A percentile compares a stretch with the other conserved stretches of the same genome.
Conservation (phyloP, 2,888 invertebrate genomes). For the Allolobophora icterica region DNA sequence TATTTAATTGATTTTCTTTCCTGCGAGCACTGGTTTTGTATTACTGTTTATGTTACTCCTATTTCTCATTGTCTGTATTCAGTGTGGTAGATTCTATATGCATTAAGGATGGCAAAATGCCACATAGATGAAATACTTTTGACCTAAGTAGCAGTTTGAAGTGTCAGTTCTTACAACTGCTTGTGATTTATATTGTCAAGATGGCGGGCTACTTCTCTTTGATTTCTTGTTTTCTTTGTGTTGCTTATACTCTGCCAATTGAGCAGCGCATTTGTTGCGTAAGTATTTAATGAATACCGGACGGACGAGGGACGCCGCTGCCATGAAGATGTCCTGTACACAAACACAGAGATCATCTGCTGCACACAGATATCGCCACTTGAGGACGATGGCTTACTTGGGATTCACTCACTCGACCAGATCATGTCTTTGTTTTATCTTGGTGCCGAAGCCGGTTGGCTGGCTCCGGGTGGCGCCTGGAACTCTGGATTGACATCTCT, state of each 20-base stretch:
- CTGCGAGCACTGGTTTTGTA: neutral
- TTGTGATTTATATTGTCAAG: neutral
- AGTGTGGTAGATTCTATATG: neutral
- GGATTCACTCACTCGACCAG: neutral
- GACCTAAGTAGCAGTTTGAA: constrained; percentile 10
- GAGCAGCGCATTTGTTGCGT: neutral
- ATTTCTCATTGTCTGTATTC: neutral
- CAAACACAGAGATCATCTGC: neutral
- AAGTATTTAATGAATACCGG: neutral
- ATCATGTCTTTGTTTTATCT: constrained; percentile 17
- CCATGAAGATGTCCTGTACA: neutral
- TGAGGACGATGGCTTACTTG: constrained; percentile 1
- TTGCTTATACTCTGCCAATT: neutral
- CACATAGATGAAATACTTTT: neutral
- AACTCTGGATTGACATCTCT: constrained; percentile 1
- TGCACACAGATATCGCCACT: neutral
- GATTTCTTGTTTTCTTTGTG: neutral
- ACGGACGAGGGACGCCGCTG: neutral
- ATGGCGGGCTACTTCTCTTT: neutral
- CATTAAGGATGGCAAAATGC: neutral
- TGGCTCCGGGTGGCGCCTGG: neutral
- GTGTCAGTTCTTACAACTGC: neutral
- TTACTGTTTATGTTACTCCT: neutral
- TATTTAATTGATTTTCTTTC: neutral
- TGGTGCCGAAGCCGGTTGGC: neutral